These are phyloP conservation scores for Origma solitaria DNA, from an alignment of 2,113 vertebrate species.

Conservation along the genomic window DNA sequence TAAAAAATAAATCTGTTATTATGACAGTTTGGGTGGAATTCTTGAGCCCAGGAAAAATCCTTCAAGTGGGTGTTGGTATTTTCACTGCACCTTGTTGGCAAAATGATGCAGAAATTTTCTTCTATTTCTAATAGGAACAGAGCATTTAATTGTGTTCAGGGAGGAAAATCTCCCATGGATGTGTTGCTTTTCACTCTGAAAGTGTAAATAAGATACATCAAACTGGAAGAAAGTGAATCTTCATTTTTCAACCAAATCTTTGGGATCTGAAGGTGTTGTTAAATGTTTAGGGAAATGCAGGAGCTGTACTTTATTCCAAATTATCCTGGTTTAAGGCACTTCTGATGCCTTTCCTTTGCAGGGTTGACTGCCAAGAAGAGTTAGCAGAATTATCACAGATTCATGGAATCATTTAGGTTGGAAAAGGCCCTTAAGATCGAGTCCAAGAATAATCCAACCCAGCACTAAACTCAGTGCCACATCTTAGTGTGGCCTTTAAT, in stretches of 20 bases:
- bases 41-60: not conserved
- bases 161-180: not conserved
- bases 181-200: not conserved
- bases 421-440: not conserved
- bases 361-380: not conserved
- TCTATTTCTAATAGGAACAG: not conserved
- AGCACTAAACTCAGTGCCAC: not conserved
- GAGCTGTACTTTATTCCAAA: not conserved
- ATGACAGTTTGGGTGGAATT: not conserved
- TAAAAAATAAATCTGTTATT: too few relatives aligned
- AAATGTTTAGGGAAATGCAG: not conserved
- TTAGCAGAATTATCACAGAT: not conserved
- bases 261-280: not conserved
- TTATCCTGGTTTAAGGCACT: not conserved
- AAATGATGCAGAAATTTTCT: not conserved
- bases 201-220: not conserved
- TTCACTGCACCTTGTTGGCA: not conserved
- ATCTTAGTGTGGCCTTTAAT: not conserved
- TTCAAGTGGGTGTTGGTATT: not conserved
- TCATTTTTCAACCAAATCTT: not conserved
- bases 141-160: not conserved
- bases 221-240: not conserved
- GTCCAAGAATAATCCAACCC: not conserved
- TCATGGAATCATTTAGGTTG: not conserved
- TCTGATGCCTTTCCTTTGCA: not conserved